Conservation (phyloP, 2,888 invertebrate genomes). For the Cephonodes hylas region DNA sequence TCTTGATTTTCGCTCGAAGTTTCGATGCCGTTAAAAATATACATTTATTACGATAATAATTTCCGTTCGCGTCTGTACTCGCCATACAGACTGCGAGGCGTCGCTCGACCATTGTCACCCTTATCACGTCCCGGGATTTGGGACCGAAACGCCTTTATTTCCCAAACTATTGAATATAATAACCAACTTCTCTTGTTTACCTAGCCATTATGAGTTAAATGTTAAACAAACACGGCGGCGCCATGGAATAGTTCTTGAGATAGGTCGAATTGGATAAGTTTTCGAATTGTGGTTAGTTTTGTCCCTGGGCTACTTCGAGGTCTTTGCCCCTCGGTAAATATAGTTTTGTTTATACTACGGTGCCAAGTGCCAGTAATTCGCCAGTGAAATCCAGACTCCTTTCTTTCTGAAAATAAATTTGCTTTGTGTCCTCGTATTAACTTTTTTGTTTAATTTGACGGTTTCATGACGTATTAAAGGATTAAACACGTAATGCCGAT, state of each 20-base stretch:
- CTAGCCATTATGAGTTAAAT: slow-evolving; percentile 26
- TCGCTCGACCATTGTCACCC: slow-evolving; percentile 45
- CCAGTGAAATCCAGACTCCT: not conserved
- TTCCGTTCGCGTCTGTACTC: slow-evolving; percentile 5
- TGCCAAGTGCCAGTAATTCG: not conserved
- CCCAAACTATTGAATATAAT: slow-evolving; percentile 46
- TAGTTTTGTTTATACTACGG: not conserved
- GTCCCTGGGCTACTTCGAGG: slow-evolving; percentile 11
- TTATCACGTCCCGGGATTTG: slow-evolving; percentile 54
- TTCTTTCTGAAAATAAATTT: not conserved
- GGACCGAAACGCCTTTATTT: slow-evolving; percentile 40
- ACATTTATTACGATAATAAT: not conserved
- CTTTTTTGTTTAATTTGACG: too few relatives aligned
- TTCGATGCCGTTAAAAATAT: not conserved
- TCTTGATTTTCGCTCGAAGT: not conserved
- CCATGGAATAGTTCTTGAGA: not conserved
- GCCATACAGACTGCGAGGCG: slow-evolving; percentile 44
- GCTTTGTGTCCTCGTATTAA: not conserved
- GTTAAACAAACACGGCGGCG: slow-evolving; percentile 27
- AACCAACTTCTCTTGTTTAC: slow-evolving; percentile 37
- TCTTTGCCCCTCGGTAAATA: not conserved
- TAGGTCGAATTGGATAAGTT: slow-evolving; percentile 42
- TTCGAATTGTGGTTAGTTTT: slow-evolving; percentile 20
- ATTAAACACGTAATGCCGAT: too few relatives aligned
- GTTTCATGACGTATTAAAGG: too few relatives aligned